These are phyloP conservation scores for Apodemus agrarius DNA, from an alignment of 2,797 vertebrate species.

Conservation along the genomic window DNA sequence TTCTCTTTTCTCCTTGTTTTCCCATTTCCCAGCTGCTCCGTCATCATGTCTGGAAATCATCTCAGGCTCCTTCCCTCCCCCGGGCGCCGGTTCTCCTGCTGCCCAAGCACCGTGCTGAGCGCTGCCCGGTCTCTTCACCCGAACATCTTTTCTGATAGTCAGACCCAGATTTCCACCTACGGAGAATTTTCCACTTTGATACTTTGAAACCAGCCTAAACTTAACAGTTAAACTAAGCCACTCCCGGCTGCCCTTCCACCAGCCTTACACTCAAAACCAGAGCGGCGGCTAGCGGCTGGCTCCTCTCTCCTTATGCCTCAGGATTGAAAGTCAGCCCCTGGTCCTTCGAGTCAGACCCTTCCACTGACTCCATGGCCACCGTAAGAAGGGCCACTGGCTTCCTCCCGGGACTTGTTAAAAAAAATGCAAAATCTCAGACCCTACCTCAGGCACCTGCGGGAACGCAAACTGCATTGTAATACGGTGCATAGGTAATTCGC, in stretches of 20 bases:
- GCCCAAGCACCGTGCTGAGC: background rate
- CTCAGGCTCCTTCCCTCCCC: background rate
- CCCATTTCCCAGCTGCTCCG: background rate
- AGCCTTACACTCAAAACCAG: background rate
- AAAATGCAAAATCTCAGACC: background rate
- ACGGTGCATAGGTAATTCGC: background rate
- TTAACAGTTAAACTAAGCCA: background rate
- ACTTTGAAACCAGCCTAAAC: background rate
- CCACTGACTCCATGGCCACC: background rate
- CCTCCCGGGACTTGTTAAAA: slow-evolving; percentile 6
- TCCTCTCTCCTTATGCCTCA: background rate
- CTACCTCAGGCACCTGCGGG: background rate
- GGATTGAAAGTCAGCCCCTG: background rate
- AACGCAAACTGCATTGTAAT: background rate
- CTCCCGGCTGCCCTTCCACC: background rate
- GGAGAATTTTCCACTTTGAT: background rate
- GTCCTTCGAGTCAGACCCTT: background rate
- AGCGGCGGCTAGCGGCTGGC: background rate
- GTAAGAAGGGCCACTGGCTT: background rate
- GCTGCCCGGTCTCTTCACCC: background rate
- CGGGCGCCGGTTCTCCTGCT: no score
- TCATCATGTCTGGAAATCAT: background rate
- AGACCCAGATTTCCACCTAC: background rate
- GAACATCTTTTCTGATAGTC: background rate
- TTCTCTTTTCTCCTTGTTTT: background rate